Evolutionary conservation across 2,113 vertebrate genomes (phyloP), one percentile per base, ranked within the genome.

Genomic region (Himantopus leucocephalus): DNA sequence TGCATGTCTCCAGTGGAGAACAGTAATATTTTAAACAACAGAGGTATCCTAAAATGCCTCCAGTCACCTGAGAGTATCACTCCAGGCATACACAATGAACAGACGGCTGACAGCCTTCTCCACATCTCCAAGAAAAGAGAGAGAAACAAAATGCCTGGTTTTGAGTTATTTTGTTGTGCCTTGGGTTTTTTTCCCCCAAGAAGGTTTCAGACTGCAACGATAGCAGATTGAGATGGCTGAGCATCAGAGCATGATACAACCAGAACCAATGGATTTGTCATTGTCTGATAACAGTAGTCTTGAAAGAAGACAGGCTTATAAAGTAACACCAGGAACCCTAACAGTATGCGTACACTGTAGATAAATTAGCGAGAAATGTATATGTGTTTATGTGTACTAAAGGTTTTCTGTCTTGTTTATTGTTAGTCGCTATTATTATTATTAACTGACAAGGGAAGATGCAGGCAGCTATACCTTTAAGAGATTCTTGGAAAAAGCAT

Each of bases 231-330:
- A 93, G 90, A 43, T 29, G 55, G 62, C 41, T 82, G 81, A 92
- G 67, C 45, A 70, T 53, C 50, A 86, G 75, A 93, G 59, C 79
- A 48, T 86, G 79, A 67, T 74, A 63, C 20, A 76, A 7, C 29
- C 50, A 96, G 47, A 91, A 88, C 55, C n/a, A 88, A 85, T 84
- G 76, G 48, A 91, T 93, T 92, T 94, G 43, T 93, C 71, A 78
- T 26, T 87, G 71, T 85, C 60, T 90, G 80, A 43, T 66, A 87
- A 58, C 39, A 56, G 22, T 8, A 34, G 41, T 58, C 50, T 47
- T 56, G 29, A 91, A 86, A 80, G 56, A 80, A 75, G 20, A 53
- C 71, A 72, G 34, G 16, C 6, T 14, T 67, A 14, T 67, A 45
- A 73, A 63, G 66, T 41, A 78, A 14, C 48, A 50, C 22, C 6